A percentile compares a stretch with the other conserved stretches of the same genome.
Conservation (phyloP, 2,888 invertebrate species). For the Panzeria rudis region DNA sequence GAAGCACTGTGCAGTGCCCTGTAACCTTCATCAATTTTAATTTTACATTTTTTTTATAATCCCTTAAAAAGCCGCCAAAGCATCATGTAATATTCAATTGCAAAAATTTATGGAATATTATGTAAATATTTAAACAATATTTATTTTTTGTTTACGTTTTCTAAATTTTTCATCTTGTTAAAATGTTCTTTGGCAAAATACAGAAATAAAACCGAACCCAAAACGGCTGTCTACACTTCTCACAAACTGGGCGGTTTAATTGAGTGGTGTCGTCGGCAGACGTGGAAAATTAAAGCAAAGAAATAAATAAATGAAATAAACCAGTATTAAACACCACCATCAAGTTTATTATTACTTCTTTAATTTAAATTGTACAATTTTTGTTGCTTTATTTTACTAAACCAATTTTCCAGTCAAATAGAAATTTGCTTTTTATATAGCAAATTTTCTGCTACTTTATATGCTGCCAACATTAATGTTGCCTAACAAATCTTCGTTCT, state of each 20-base stretch:
- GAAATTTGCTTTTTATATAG: slow-evolving; percentile 1
- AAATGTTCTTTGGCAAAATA: background rate
- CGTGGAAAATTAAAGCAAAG: background rate
- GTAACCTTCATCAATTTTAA: too few relatives aligned
- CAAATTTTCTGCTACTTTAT: background rate
- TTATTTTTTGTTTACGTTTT: too few relatives aligned
- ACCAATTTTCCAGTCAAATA: slow-evolving; percentile 48
- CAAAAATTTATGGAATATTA: too few relatives aligned
- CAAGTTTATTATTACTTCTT: slow-evolving; percentile 14
- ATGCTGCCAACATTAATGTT: background rate
- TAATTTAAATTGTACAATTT: slow-evolving; percentile 43
- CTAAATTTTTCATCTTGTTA: too few relatives aligned
- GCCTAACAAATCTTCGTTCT: background rate
- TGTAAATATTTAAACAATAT: too few relatives aligned
- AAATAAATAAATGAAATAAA: background rate
- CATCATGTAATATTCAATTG: too few relatives aligned
- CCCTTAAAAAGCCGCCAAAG: too few relatives aligned
- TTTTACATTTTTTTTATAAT: too few relatives aligned
- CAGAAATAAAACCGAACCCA: background rate
- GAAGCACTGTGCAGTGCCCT: too few relatives aligned
- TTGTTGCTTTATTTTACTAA: slow-evolving; percentile 53
- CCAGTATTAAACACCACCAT: background rate
- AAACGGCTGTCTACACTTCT: background rate
- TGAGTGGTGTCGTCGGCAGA: background rate
- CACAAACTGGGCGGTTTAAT: background rate